Conservation (phyloP, 2,797 vertebrate species). For the Peromyscus eremicus region DNA sequence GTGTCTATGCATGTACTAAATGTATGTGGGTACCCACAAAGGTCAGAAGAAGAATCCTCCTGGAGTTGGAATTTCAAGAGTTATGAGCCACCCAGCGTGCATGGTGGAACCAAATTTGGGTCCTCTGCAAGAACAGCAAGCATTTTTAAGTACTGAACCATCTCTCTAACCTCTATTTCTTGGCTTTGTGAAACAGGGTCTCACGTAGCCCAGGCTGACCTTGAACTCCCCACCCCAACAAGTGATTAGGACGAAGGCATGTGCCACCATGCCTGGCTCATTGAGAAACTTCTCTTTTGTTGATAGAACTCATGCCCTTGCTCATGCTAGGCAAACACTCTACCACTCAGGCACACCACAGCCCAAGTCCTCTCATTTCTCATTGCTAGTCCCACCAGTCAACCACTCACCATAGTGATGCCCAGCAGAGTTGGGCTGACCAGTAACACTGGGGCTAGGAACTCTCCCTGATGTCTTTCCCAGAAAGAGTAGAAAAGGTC, state of each 20-base stretch:
- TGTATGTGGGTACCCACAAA: neutral
- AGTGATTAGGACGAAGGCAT: neutral
- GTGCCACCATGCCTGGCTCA: neutral
- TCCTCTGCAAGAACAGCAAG: neutral
- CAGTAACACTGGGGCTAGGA: conserved; percentile 88
- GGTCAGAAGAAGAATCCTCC: neutral
- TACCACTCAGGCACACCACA: neutral
- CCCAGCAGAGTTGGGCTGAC: conserved; percentile 95
- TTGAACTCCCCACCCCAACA: neutral
- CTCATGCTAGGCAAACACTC: neutral
- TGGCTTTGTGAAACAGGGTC: neutral
- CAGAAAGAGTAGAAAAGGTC: conserved; percentile 99
- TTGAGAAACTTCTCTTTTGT: neutral
- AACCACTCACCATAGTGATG: conserved; percentile 94
- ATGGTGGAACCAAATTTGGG: neutral
- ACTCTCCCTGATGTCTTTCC: conserved; percentile 91
- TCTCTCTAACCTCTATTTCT: neutral
- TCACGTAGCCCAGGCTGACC: neutral
- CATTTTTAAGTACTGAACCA: neutral
- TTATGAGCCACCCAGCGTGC: neutral
- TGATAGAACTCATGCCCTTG: neutral
- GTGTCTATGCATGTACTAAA: neutral
- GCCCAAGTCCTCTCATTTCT: neutral
- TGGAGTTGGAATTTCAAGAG: neutral
- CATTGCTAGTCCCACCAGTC: neutral